Base-by-base conservation (phyloP, 64 coral and sea anemone species). In the Trachythela sp. region DNA sequence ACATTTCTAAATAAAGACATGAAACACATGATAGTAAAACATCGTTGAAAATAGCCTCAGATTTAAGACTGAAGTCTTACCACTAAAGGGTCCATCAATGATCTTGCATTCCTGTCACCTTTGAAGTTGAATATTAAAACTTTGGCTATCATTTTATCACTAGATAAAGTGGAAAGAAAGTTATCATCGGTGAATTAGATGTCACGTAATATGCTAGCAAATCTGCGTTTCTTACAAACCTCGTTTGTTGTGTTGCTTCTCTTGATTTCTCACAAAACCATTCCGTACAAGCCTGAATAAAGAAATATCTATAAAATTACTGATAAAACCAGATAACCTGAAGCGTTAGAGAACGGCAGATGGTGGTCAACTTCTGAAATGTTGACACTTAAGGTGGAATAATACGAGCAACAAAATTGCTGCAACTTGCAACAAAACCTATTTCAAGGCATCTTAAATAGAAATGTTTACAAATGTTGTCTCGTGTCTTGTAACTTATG, bases 51-150 rank as follows among this genome's bases (percentile, higher is more conserved):
- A 52, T 52, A 52, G 1, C 49, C 8, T 52, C 49, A 52, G 22
- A 52, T 13, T 24, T 6, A 72, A 24, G 9, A 22, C 33, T 9
- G 11, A 72, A 10, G 0, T 29, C 30, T 80, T 80, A 80, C 75
- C 32, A 80, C 75, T 4, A 80, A 36, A 36, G 75, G 75, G 32
- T 80, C 6, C 30, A 80, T 35, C 20, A 80, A 36, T 11, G 75
- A 80, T 80, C 75, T 80, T 20, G 75, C 75, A 80, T 80, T 30
- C 31, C 38, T 80, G 30, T 35, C 38, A 22, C 75, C 75, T 80
- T 80, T 80, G 0, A 39, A 80, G 33, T 80, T 80, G 33, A 80
- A 80, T 15, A 80, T 80, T 8, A 80, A 80, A 80, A 80, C 20
- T 36, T 18, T 37, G 31, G 75, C 31, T 39, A 80, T 30, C 20